Evolutionary conservation across 2,113 vertebrate genomes (phyloP), one percentile per base, ranked within the genome.

Genomic region (Genyomyrus donnyi): DNA sequence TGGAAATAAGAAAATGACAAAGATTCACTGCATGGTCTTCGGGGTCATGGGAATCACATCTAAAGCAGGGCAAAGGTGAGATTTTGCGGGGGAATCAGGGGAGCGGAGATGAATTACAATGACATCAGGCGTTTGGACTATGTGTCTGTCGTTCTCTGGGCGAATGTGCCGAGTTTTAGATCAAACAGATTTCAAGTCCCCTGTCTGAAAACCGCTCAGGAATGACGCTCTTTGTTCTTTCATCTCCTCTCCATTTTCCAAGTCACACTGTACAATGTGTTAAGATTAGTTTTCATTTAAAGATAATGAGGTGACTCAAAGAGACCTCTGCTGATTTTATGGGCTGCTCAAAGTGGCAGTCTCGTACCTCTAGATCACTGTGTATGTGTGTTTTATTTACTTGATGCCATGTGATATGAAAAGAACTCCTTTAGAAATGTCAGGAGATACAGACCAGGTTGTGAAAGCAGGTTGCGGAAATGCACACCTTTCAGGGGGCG

Each of bases 181-280:
- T 86, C 11, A 50, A 48, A 86, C 46, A 17, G 45, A 80, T 80
- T 39, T 39, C 17, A 48, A 80, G 35, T 80, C 35, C 35, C 21
- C 48, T 2, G 2, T 48, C 84, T 49, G 45, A 48, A 86, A 50
- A 48, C 46, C 3, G 17, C 74, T 85, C n/a, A 48, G 48, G 45
- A 86, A 49, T 49, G 84, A 86, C 2, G 21, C 84, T 27, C 84
- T 86, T 86, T 86, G 84, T 86, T 86, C 84, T 46, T 50, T 50
- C 48, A 10, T 15, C 84, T 86, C 84, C 84, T 86, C n/a, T 27
- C 45, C 48, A 80, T 80, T 80, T 42, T 4, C 84, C 11, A 3
- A 27, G 21, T 11, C 45, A 46, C 48, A 49, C 42, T 48, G 21
- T n/a, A 50, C 84, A 49, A 15, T 49, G 84, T 86, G 24, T 86